Evolutionary conservation across 2,797 vertebrate species (phyloP), one percentile per base, ranked within the genome.

Genomic region (Hephaestus fuliginosus): DNA sequence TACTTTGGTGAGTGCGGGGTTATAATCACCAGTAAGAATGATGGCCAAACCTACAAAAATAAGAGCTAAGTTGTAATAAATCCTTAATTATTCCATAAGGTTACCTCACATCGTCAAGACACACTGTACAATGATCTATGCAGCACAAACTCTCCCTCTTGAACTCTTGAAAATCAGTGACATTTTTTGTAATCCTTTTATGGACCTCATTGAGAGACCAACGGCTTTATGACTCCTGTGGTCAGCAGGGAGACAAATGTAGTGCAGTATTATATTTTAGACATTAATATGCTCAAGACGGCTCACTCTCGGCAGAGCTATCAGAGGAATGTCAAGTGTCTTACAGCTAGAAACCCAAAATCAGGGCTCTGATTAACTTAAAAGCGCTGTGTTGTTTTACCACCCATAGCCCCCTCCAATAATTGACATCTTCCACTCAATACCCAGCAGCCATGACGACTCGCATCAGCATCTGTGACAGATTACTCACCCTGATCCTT

Each of bases 401-500:
- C 78, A 86, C 69, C 84, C 28, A 2, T 70, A n/a, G 49, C 74
- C 74, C 69, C 4, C 8, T 77, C 74, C 70, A 83, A 48, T 88
- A 84, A 90, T 88, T 87, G 84, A 72, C 71, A 58, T 81, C 49
- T 77, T 22, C 36, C 10, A 15, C 71, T 88, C 80, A 65, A 69
- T 81, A 74, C 63, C 64, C 77, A 72, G 71, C 70, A 39, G 64
- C 77, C 84, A 78, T 83, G 56, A 86, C 39, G 53, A 68, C 73
- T 81, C 68, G 39, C 82, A 70, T 87, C 88, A 85, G 74, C 76
- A 67, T 61, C 76, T 11, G 68, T 71, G 88, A 86, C 88, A 83
- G 87, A 91, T 83, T 61, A 63, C 68, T 92, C 90, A 84, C 89
- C 91, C 91, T 25, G 44, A 89, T 82, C 89, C 82, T 82, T 39